Conservation (phyloP, 2,797 vertebrate species). For the Ctenosaura bakeri region DNA sequence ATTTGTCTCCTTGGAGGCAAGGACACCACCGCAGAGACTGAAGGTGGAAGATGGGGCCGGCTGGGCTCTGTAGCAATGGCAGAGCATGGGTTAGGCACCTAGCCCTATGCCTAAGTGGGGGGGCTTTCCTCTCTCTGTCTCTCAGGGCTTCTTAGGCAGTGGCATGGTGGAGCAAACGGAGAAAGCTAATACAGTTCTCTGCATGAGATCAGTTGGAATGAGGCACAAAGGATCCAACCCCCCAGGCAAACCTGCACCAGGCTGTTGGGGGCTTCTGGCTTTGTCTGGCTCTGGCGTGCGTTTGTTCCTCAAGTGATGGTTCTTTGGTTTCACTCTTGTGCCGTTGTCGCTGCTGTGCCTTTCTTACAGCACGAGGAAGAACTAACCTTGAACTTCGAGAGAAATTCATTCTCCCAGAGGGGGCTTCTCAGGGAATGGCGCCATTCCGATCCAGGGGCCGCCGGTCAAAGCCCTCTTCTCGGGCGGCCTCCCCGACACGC, state of each 20-base stretch:
- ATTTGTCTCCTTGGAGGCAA: neutral
- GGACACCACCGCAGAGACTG: neutral
- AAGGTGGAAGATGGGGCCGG: neutral
- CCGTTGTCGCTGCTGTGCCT: slow-evolving; percentile 1
- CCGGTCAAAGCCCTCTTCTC: slow-evolving; percentile 94
- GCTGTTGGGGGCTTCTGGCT: neutral
- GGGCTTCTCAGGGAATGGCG: slow-evolving; percentile 92
- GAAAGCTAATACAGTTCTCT: neutral
- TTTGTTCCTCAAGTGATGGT: too few relatives aligned
- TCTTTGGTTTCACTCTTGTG: neutral
- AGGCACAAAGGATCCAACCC: neutral
- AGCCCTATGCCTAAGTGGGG: too few relatives aligned
- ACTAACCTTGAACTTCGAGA: slow-evolving; percentile 97
- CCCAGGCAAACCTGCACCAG: neutral
- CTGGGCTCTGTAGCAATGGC: neutral
- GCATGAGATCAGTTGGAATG: neutral
- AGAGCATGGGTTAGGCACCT: too few relatives aligned
- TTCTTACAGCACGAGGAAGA: slow-evolving; percentile 89
- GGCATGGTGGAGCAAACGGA: too few relatives aligned
- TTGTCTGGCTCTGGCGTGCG: neutral
- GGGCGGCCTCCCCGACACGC: slow-evolving; percentile 94
- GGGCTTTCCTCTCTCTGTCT: neutral
- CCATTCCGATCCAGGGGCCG: slow-evolving; percentile 94
- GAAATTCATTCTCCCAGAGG: slow-evolving; percentile 97
- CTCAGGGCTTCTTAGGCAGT: neutral